phyloP scores from a whole-genome alignment of 2,888 invertebrate species.

The Bellardia pandia region DNA sequence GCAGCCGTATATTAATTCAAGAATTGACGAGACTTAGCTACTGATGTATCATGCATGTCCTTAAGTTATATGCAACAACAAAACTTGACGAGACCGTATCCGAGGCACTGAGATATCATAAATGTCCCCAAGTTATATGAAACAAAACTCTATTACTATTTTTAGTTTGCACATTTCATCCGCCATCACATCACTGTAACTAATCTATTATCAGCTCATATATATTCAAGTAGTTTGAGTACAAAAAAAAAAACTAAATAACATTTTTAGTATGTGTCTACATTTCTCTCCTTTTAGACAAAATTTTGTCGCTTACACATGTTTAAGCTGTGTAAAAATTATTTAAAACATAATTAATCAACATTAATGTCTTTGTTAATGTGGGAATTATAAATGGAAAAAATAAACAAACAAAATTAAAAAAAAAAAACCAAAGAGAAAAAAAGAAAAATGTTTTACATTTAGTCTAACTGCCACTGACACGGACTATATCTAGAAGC shows the following conservation, averaged over 20 bases:
- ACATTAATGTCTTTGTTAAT: constrained; percentile 71
- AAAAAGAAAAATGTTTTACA: constrained; percentile 42
- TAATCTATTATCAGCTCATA: constrained; percentile 18
- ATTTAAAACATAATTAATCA: constrained; percentile 71
- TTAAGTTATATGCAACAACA: too few species aligned
- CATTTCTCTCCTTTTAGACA: constrained; percentile 4
- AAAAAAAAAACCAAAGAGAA: constrained; percentile 3
- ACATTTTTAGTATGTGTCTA: constrained; percentile 19
- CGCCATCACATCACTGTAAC: constrained; percentile 13
- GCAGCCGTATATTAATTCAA: too few species aligned
- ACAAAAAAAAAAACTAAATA: background rate
- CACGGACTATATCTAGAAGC: constrained; percentile 18
- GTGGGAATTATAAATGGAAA: constrained; percentile 68
- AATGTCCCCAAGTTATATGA: too few species aligned
- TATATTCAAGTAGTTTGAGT: constrained; percentile 25
- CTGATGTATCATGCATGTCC: too few species aligned
- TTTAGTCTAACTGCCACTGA: constrained; percentile 48
- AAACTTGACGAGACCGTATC: too few species aligned
- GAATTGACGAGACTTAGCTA: too few species aligned
- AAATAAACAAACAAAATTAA: background rate
- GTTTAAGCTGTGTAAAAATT: constrained; percentile 62
- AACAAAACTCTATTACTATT: too few species aligned
- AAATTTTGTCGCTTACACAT: constrained; percentile 49
- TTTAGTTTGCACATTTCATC: background rate
- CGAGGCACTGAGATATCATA: too few species aligned